Base-by-base conservation (phyloP, 1,140 invertebrate genomes). In the Venturia canescens region DNA sequence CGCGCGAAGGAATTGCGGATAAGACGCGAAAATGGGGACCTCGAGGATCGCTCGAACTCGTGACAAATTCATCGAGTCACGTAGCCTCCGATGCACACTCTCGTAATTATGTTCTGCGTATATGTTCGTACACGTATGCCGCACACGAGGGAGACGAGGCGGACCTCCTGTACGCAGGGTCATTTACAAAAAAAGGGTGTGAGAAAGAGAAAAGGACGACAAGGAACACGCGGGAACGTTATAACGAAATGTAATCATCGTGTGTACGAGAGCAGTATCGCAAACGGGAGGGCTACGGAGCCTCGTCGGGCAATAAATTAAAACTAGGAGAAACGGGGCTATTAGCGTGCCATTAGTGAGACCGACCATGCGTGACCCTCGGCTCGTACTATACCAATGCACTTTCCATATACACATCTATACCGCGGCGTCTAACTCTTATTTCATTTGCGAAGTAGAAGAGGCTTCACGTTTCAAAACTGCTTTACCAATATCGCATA, bases 41-140 rank as follows among this genome's bases (percentile, higher is more conserved):
- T 29, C 5, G 13, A 67, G 3, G 21, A 67, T 67, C 63, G 63
- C 13, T 67, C 83, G 86, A 86, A 88, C 83, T 86, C 89, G 87
- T 89, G 89, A 90, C 89, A 89, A 92, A 92, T 90, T 84, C 88
- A 89, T 90, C 87, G 84, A 90, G 89, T 90, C 87, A 89, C 88
- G 87, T 82, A 79, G 82, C 79, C 84, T 90, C 87, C 90, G 88
- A 89, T 87, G 89, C 82, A 86, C 38, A 29, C 15, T 29, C 18
- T n/a, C 18, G 13, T 23, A 21, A 70, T 11, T 44, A 44, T 9
- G n/a, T 9, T 3, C 7, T 44, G 1, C 13, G 5, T 44, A 44
- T 9, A 34, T 34, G 9, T 34, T 34, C 9, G 38, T 44, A 11
- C 2, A 44, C 5, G 7, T 9, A 44, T 13, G 1, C 13, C 29